Conservation (phyloP, 1,140 invertebrate genomes). For the Agraylea sexmaculata region DNA sequence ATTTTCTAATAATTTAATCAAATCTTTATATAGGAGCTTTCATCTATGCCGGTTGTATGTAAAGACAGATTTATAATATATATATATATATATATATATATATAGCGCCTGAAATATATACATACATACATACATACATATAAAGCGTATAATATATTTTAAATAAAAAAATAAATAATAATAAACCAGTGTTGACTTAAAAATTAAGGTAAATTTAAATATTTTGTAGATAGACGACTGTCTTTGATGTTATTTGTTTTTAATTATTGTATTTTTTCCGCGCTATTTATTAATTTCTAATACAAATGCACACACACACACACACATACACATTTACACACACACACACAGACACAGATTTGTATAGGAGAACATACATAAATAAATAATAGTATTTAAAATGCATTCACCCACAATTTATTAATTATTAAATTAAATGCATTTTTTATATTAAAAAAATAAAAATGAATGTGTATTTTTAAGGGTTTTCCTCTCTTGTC, state of each 20-base stretch:
- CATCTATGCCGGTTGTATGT: conserved; percentile 19
- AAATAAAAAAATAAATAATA: no score
- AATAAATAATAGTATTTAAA: no score
- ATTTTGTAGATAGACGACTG: no score
- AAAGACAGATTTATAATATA: conserved; percentile 20
- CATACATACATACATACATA: conserved; percentile 4
- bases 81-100: conserved; percentile 10
- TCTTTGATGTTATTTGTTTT: conserved; percentile 8
- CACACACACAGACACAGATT: no score
- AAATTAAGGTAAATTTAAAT: no score
- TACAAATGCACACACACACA: no score
- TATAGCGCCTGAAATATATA: background rate
- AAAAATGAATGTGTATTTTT: conserved; percentile 19
- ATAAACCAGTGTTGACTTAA: conserved; percentile 14
- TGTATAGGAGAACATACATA: no score
- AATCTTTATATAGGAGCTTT: conserved; percentile 21
- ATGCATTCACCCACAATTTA: no score
- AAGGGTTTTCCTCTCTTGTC: conserved; percentile 20
- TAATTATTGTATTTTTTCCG: conserved; percentile 10
- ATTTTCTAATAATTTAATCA: conserved; percentile 18
- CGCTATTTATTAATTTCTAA: no score
- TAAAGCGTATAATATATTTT: conserved; percentile 19
- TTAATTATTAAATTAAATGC: conserved; percentile 10
- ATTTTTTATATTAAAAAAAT: conserved; percentile 19
- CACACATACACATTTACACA: no score